phyloP scores from a whole-genome alignment of 1,140 invertebrate species.

The Drosophila suzukii region DNA sequence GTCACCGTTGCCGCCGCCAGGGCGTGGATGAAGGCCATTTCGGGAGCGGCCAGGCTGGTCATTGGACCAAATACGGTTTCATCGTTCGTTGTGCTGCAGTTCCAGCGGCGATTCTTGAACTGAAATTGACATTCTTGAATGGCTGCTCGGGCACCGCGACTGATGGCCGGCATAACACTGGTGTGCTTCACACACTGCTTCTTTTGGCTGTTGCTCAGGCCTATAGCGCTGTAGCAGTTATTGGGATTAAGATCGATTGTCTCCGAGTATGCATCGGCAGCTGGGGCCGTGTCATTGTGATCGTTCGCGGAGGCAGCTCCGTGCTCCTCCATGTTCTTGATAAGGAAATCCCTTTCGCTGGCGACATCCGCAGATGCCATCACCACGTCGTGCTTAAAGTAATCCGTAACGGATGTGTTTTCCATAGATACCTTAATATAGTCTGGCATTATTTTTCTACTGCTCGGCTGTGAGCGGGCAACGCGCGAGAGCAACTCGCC shows the following conservation, averaged over 20 bases:
- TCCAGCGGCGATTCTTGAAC: conserved; percentile 12
- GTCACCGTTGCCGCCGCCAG: conserved; percentile 6
- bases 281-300: background rate
- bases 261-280: background rate
- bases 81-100: conserved; percentile 7
- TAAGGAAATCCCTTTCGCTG: conserved; percentile 3
- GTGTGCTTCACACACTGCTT: conserved; percentile 11
- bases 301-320: background rate
- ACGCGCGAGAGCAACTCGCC: background rate
- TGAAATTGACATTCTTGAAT: conserved; percentile 7
- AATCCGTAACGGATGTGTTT: background rate
- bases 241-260: conserved; percentile 7
- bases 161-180: conserved; percentile 8
- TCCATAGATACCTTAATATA: conserved; percentile 1
- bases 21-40: conserved; percentile 5
- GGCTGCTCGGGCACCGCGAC: conserved; percentile 2
- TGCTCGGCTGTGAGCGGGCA: background rate
- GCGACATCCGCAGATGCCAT: background rate
- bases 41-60: conserved; percentile 6
- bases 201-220: conserved; percentile 6
- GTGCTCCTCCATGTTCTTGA: conserved; percentile 2
- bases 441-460: conserved; percentile 1
- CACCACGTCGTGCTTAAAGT: conserved; percentile 10
- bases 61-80: conserved; percentile 1
- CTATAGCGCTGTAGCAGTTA: conserved; percentile 4